Conservation (phyloP, 2,888 invertebrate genomes). For the Aspidiotus rigidus region DNA sequence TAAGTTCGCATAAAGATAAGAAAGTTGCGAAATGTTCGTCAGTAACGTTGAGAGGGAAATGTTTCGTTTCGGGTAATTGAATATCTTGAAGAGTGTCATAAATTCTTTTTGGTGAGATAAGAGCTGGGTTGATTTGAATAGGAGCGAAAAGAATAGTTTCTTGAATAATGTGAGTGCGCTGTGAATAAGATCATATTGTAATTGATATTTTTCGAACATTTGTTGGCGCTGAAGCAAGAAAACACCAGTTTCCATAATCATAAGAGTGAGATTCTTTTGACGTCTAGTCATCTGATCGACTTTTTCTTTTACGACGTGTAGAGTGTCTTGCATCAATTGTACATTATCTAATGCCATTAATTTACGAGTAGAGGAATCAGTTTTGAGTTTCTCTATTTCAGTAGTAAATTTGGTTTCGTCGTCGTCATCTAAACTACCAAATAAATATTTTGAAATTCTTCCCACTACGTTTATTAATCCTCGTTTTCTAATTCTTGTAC, state of each 20-base stretch:
- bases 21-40: too few relatives aligned
- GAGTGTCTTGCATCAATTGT: neutral
- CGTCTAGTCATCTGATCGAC: neutral
- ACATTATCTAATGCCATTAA: neutral
- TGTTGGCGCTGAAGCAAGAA: neutral
- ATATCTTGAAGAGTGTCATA: too few relatives aligned
- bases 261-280: neutral
- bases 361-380: neutral
- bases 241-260: neutral
- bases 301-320: neutral
- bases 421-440: neutral
- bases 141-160: neutral
- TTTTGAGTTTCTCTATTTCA: neutral
- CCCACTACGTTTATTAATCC: neutral
- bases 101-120: neutral
- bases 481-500: neutral
- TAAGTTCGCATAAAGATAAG: too few relatives aligned
- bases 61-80: too few relatives aligned
- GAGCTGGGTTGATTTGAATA: neutral
- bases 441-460: neutral
- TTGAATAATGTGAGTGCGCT: neutral
- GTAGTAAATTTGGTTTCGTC: neutral
- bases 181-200: neutral
- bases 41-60: too few relatives aligned
- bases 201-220: neutral